Percentiles rank a stretch among this genome's conserved stretches.
Evolutionary conservation across 2,113 vertebrate species (phyloP).

Genomic region (Tautogolabrus adspersus): DNA sequence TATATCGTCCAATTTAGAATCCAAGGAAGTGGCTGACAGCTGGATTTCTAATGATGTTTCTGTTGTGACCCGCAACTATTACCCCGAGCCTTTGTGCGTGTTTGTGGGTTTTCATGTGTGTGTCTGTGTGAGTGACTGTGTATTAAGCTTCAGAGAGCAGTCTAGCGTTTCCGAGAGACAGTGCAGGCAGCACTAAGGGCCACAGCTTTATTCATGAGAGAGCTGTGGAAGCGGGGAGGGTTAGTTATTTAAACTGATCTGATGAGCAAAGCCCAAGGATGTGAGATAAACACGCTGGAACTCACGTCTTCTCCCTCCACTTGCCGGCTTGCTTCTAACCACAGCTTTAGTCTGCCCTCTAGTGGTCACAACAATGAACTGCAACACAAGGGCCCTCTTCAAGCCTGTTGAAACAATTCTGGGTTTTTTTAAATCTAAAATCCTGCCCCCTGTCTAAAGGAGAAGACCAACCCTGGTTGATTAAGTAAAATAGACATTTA

Average conservation of each 20-base stretch:
- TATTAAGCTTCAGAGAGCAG: slow-evolving; percentile 66
- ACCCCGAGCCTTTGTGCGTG: slow-evolving; percentile 39
- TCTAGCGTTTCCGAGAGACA: slow-evolving; percentile 61
- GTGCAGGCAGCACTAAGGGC: slow-evolving; percentile 59
- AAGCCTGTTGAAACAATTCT: no score
- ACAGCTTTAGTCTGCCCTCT: slow-evolving; percentile 72
- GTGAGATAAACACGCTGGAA: slow-evolving; percentile 69
- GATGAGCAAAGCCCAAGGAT: slow-evolving; percentile 62
- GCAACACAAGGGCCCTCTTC: background rate
- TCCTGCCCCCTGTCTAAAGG: no score
- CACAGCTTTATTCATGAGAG: slow-evolving; percentile 74
- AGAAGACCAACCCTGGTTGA: no score
- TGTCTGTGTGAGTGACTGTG: slow-evolving; percentile 32
- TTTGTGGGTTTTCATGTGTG: slow-evolving; percentile 27
- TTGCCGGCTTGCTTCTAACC: background rate
- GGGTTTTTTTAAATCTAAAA: no score
- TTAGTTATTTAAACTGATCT: slow-evolving; percentile 71
- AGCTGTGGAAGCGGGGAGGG: slow-evolving; percentile 48
- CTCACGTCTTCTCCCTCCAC: slow-evolving; percentile 20
- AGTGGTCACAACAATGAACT: slow-evolving; percentile 44
- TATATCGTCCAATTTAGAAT: slow-evolving; percentile 77
- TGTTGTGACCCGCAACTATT: slow-evolving; percentile 74
- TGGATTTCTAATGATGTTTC: slow-evolving; percentile 78
- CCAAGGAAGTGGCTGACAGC: slow-evolving; percentile 70
- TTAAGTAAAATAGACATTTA: no score